Base-by-base conservation (phyloP, 2,888 invertebrate genomes). In the Serripes groenlandicus region DNA sequence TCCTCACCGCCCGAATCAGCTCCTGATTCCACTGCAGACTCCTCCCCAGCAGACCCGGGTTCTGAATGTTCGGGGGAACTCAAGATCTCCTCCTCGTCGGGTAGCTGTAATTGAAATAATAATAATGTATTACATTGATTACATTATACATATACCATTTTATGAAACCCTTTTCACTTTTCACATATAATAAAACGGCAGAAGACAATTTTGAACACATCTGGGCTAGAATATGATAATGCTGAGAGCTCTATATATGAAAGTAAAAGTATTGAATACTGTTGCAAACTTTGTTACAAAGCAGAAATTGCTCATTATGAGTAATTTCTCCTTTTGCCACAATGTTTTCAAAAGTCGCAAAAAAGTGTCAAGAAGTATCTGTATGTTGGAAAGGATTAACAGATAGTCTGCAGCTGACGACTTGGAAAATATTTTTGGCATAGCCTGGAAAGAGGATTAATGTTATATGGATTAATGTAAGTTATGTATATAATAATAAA, bases 11-110 rank as follows among this genome's bases (percentile, higher is more conserved):
- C 72, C 18, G 74, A 78, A 15, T 62, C 77, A 2, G 74, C 76
- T 18, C 23, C 77, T 2, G 72, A 72, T 1, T 28, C 82, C 23
- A 62, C 78, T 15, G 70, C 83, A 0, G 72, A 66, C 23, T 52
- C 83, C 26, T 62, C 64, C n/a, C 77, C 78, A 15, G 78, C 83
- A 2, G 79, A 71, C 26, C 81, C 86, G 9, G 84, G 88, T 32
- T 84, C 88, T 0, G 88, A 88, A 60, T 83, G 88, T 42, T 87
- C 88, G 2, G 91, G 91, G 3, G 90, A 87, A 68, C 86, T 89
- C 9, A 91, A 76, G 21, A 91, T 91, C 34, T 90, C 91, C 49
- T 91, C 91, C 23, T 91, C 91, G 66, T 89, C 89, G 28, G 91
- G 91, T 42, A 91, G 75, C 90, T 91, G 78, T 21, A 34, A 60